These are phyloP conservation scores for Ancistrus triradiatus DNA, from an alignment of 2,113 vertebrate species.

Conservation along the genomic window DNA sequence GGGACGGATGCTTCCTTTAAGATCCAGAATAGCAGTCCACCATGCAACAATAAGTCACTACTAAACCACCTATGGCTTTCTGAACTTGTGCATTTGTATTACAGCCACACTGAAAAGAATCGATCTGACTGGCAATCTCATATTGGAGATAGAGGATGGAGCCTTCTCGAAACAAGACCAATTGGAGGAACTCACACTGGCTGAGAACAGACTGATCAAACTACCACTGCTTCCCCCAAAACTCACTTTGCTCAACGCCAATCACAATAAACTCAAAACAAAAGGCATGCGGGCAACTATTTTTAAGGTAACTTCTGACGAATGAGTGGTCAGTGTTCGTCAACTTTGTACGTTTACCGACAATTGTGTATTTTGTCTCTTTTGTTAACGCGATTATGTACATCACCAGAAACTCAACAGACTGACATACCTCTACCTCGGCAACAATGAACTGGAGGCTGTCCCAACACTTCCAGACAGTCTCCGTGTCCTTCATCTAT, in stretches of 20 bases:
- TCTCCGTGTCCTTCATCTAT: slow-evolving; percentile 84
- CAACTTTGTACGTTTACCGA: neutral
- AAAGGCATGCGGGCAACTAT: slow-evolving; percentile 83
- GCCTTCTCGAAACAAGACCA: slow-evolving; percentile 82
- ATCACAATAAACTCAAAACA: slow-evolving; percentile 82
- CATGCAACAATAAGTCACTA: too few species aligned
- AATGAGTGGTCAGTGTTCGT: neutral
- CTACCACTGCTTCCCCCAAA: slow-evolving; percentile 82
- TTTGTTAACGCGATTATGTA: neutral
- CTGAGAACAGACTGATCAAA: slow-evolving; percentile 81
- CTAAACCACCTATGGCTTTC: too few species aligned
- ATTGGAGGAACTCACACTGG: slow-evolving; percentile 83
- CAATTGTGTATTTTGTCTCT: neutral
- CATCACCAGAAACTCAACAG: slow-evolving; percentile 75
- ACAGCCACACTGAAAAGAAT: slow-evolving; percentile 84
- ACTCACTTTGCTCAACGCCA: slow-evolving; percentile 76
- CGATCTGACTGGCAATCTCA: slow-evolving; percentile 84
- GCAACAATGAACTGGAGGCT: slow-evolving; percentile 82
- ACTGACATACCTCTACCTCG: slow-evolving; percentile 83
- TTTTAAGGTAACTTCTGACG: slow-evolving; percentile 75
- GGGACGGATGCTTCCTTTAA: neutral
- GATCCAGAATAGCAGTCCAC: neutral
- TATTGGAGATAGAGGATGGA: slow-evolving; percentile 85
- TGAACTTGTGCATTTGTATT: slow-evolving; percentile 20
- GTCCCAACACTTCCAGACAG: slow-evolving; percentile 87